These are phyloP conservation scores for Geothlypis trichas DNA, from an alignment of 2,113 vertebrate genomes.

Conservation along the genomic window DNA sequence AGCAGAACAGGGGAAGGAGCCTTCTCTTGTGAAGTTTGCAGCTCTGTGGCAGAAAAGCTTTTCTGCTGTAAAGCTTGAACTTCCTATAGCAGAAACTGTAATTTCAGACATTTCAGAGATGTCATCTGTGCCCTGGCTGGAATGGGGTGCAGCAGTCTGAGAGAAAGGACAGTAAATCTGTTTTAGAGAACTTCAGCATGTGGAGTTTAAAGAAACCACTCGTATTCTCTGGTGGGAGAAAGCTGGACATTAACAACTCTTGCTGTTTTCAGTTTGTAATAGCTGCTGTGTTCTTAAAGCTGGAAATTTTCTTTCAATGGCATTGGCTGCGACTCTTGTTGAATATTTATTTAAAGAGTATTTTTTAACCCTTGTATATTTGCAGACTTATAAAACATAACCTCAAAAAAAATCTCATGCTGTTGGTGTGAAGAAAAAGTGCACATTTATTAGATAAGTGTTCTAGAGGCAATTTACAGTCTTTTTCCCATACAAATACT, in stretches of 20 bases:
- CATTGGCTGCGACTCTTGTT: background rate
- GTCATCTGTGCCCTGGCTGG: constrained; percentile 12
- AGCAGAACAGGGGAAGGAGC: constrained; percentile 2
- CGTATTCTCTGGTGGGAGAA: background rate
- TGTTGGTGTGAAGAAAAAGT: background rate
- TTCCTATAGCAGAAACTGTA: background rate
- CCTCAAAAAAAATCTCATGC: background rate
- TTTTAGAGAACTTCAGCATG: background rate
- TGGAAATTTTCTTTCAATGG: background rate
- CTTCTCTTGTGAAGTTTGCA: background rate
- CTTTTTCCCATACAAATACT: background rate
- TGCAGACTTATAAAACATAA: background rate
- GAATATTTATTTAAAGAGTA: background rate
- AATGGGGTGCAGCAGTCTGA: background rate
- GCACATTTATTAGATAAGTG: background rate
- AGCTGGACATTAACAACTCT: background rate
- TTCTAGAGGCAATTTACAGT: background rate
- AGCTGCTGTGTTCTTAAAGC: background rate
- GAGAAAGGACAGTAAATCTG: background rate
- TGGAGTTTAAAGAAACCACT: background rate
- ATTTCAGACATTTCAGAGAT: background rate
- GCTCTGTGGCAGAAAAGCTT: constrained; percentile 4
- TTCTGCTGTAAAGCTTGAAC: background rate
- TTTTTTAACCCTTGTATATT: background rate
- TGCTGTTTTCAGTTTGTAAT: background rate